These are phyloP conservation scores for Fukomys damarensis DNA, from an alignment of 2,113 vertebrate genomes.

Conservation along the genomic window DNA sequence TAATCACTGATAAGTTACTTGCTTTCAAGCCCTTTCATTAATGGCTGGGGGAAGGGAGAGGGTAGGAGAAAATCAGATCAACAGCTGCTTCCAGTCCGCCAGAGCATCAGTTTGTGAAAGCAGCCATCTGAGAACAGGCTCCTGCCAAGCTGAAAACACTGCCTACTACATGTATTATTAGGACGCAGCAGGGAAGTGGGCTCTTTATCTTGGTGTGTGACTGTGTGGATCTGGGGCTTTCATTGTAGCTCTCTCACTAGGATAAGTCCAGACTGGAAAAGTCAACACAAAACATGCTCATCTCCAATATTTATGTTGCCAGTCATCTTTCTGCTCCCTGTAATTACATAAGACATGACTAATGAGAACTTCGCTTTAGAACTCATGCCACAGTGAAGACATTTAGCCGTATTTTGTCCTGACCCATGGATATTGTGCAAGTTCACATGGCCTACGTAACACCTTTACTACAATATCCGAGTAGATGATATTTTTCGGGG, in stretches of 20 bases:
- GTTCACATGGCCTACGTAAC: conserved; percentile 47
- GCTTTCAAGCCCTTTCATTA: conserved; percentile 1
- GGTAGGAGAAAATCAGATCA: conserved; percentile 36
- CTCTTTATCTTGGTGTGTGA: conserved; percentile 65
- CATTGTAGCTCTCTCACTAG: not conserved
- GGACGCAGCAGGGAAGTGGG: conserved; percentile 68
- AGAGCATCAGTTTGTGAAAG: conserved; percentile 78
- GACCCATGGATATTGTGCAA: not conserved
- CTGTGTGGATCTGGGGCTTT: not conserved
- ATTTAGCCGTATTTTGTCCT: conserved; percentile 35
- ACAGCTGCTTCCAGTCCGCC: conserved; percentile 76
- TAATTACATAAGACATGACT: conserved; percentile 47
- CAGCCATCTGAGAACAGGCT: conserved; percentile 74
- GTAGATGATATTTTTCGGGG: conserved; percentile 10
- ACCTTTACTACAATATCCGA: conserved; percentile 45
- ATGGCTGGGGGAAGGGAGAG: not conserved
- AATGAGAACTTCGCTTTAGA: conserved; percentile 25
- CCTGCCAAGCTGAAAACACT: conserved; percentile 66
- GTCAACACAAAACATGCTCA: conserved; percentile 6
- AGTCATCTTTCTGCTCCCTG: conserved; percentile 7
- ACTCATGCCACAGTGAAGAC: conserved; percentile 59
- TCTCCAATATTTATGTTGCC: conserved; percentile 34
- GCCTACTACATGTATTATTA: conserved; percentile 75
- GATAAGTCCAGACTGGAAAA: conserved; percentile 5
- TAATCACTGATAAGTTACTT: not conserved